A percentile compares a stretch with the other conserved stretches of the same genome.
Evolutionary conservation across 2,113 vertebrate genomes (phyloP).

Genomic region (Panthera leo): DNA sequence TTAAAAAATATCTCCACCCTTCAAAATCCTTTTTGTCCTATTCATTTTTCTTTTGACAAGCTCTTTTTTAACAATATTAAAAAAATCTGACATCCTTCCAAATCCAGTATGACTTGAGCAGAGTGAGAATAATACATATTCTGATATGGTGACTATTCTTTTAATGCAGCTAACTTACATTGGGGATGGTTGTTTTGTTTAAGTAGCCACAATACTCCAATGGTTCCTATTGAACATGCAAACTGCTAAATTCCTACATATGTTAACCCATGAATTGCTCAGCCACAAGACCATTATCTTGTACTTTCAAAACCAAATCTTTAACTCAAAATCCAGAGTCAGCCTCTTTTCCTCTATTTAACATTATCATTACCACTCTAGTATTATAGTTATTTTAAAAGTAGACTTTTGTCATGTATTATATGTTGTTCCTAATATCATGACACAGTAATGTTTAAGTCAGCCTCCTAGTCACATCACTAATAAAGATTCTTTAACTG

Average conservation of each 20-base stretch:
- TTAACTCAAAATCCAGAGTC: background rate
- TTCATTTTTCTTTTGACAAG: background rate
- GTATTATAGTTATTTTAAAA: background rate
- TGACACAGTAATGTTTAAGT: background rate
- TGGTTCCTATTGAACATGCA: background rate
- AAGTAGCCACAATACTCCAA: background rate
- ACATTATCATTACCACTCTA: background rate
- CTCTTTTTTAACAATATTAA: background rate
- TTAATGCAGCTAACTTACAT: background rate
- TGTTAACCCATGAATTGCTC: background rate
- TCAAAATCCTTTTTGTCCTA: background rate
- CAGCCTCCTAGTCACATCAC: background rate
- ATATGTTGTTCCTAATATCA: background rate
- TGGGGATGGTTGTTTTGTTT: background rate
- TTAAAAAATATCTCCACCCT: background rate
- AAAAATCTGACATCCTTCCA: background rate
- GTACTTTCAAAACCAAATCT: background rate
- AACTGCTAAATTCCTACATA: background rate
- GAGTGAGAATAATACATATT: background rate
- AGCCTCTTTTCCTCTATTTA: background rate
- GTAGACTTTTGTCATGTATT: background rate
- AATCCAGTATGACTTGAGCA: background rate
- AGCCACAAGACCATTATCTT: background rate
- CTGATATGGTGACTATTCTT: background rate
- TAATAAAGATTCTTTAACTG: background rate